These are phyloP conservation scores for Nothocercus nigrocapillus DNA, from an alignment of 2,113 vertebrate species.

Conservation along the genomic window DNA sequence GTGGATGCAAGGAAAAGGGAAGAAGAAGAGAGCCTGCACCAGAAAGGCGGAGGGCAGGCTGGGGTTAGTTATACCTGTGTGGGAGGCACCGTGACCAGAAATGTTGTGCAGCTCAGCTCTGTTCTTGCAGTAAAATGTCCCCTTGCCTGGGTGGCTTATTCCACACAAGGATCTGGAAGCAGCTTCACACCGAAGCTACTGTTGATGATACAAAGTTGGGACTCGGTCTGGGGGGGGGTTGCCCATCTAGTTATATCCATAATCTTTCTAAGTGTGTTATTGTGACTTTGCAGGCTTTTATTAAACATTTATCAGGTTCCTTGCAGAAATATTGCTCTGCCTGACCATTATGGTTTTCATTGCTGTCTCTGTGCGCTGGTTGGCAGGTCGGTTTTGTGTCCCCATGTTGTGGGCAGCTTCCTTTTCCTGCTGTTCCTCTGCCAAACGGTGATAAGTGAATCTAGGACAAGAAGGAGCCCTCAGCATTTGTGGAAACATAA, in stretches of 20 bases:
- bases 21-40: neutral
- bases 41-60: neutral
- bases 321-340: neutral
- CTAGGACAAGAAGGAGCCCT: neutral
- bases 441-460: neutral
- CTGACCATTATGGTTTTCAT: neutral
- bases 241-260: neutral
- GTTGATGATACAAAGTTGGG: accelerated
- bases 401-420: accelerated
- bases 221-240: neutral
- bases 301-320: neutral
- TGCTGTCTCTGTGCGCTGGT: neutral
- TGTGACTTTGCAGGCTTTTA: neutral
- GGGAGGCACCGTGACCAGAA: accelerated
- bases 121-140: neutral
- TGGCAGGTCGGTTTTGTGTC: neutral
- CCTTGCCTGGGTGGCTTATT: neutral
- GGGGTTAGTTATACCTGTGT: neutral
- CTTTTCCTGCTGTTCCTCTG: slow-evolving; percentile 5
- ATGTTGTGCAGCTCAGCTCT: neutral
- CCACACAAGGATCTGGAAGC: neutral
- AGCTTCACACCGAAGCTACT: neutral
- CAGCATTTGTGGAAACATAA: accelerated
- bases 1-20: neutral
- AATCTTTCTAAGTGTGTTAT: neutral